Evolutionary conservation across 1,140 invertebrate genomes (phyloP), one percentile per base, ranked within the genome.

Genomic region (Drosophila micromelanica): DNA sequence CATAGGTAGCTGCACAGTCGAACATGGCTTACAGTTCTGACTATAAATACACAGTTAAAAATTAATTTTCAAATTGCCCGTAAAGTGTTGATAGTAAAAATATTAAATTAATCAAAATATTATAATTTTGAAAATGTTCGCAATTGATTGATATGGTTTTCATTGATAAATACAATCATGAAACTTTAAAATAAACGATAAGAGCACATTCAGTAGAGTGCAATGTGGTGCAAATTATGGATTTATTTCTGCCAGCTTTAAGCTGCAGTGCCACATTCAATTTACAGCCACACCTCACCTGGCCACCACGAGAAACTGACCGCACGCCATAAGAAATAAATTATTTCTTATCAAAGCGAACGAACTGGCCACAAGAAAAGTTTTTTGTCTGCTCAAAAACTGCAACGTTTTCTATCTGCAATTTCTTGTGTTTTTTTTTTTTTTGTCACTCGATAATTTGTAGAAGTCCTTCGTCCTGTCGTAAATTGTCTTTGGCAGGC

Each of bases 401-500:
- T 73, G 63, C 54, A 65, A 32, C 54, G 67, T 51, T 51, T 51
- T 35, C 48, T 51, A 51, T 51, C 48, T 51, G 48, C 48, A 48
- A 48, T 48, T 48, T 48, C 46, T 49, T 12, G 9, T n/a, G 0
- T 20, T 48, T 42, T 48, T 52, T 30, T 59, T 67, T 76, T 80
- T 85, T 70, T 84, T 84, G 71, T 70, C 72, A 78, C 65, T 78
- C 82, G 82, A 89, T 82, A 87, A 82, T 86, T 86, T 86, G 82
- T 86, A 76, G 78, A 87, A 78, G 65, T 68, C 82, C 77, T 74
- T 77, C 78, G 78, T 69, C 69, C 64, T 76, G 46, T 61, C 82
- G 82, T 86, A 86, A 86, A 86, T 86, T 86, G 78, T 87, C 82
- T 87, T 86, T 86, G 82, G 82, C 82, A 86, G 81, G 55, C 77